These are phyloP conservation scores for Idaea biselata DNA, from an alignment of 2,888 invertebrate genomes.

Conservation along the genomic window DNA sequence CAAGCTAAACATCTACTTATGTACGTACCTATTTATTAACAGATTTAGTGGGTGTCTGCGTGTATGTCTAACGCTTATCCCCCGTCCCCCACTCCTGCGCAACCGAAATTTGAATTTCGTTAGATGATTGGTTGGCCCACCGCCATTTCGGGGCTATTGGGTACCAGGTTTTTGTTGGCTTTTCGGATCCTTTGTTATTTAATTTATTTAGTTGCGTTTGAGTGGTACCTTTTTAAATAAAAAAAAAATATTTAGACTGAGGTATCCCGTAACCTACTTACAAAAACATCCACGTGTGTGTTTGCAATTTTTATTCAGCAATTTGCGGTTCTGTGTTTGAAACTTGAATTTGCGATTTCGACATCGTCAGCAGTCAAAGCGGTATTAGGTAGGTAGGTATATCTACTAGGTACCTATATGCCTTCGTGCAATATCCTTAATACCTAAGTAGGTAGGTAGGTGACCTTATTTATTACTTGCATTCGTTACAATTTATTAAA, in stretches of 20 bases:
- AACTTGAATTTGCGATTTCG: no score
- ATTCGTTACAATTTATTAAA: no score
- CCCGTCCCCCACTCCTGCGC: conserved; percentile 53
- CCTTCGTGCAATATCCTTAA: neutral
- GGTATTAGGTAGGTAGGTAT: neutral
- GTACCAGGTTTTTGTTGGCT: neutral
- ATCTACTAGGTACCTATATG: neutral
- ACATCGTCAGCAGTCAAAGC: no score
- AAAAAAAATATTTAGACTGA: neutral
- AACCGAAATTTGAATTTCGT: conserved; percentile 71
- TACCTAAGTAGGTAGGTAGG: neutral
- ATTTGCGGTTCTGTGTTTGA: no score
- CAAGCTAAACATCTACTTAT: no score
- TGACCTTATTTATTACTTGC: no score
- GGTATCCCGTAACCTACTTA: no score
- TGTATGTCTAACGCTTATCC: conserved; percentile 49
- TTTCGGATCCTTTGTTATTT: neutral
- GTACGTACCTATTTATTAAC: neutral
- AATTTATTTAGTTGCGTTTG: no score
- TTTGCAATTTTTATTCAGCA: no score
- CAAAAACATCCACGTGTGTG: no score
- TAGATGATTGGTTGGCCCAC: conserved; percentile 66
- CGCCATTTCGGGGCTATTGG: neutral
- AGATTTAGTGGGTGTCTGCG: conserved; percentile 8
- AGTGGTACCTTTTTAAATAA: neutral